phyloP scores from a whole-genome alignment of 2,888 invertebrate genomes.

The Xestia rhomboidea region DNA sequence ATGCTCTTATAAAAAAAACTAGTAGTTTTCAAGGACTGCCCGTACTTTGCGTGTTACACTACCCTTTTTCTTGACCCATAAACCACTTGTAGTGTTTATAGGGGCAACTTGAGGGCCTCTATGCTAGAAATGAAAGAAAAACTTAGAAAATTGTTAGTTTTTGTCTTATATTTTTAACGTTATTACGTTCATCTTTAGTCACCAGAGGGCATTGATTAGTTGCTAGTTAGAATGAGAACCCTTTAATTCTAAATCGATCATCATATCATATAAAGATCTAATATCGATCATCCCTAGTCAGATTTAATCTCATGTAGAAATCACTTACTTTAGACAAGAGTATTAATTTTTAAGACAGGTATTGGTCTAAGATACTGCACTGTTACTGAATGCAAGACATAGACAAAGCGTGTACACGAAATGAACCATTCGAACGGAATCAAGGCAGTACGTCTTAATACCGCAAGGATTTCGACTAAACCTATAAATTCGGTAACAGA shows the following conservation, averaged over 20 bases:
- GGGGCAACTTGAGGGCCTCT: slow-evolving; percentile 31
- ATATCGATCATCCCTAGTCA: neutral
- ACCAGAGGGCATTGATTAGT: neutral
- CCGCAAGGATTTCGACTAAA: slow-evolving; percentile 51
- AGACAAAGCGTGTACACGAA: slow-evolving; percentile 14
- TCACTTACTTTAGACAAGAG: neutral
- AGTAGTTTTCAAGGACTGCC: slow-evolving; percentile 51
- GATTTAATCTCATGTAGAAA: neutral
- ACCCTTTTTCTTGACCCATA: slow-evolving; percentile 56
- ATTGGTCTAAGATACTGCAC: neutral
- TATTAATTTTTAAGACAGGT: neutral
- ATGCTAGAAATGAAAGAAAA: slow-evolving; percentile 44
- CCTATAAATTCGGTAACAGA: slow-evolving; percentile 46
- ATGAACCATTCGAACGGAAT: slow-evolving; percentile 31
- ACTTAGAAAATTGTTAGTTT: slow-evolving; percentile 22
- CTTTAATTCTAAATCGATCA: too few species aligned
- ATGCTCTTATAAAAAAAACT: slow-evolving; percentile 24
- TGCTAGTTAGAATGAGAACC: neutral
- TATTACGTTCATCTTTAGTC: neutral
- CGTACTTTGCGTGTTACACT: slow-evolving; percentile 52
- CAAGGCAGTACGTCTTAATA: slow-evolving; percentile 44
- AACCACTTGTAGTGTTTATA: slow-evolving; percentile 56
- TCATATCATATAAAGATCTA: too few species aligned
- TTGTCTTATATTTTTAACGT: neutral
- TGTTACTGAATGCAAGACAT: slow-evolving; percentile 9